phyloP scores from a whole-genome alignment of 2,888 invertebrate genomes.

The Sminthurinus aureus region DNA sequence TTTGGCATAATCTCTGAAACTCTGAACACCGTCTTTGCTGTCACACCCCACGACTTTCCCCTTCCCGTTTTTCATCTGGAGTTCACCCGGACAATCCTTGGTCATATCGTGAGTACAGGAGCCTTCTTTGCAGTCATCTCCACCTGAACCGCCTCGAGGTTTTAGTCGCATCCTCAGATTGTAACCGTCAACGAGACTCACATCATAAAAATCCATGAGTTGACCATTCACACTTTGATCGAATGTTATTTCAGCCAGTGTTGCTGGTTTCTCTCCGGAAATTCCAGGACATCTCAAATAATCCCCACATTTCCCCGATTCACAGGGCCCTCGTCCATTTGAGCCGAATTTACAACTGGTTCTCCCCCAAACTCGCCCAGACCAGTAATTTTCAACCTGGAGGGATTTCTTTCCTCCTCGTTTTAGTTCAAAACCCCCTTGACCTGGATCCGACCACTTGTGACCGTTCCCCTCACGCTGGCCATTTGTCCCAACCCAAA shows the following conservation, averaged over 20 bases:
- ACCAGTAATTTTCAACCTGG: not conserved
- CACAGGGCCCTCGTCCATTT: too few relatives aligned
- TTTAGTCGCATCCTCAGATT: not conserved
- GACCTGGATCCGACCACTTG: not conserved
- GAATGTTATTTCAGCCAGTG: not conserved
- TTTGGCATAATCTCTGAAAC: not conserved
- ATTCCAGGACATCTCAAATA: not conserved
- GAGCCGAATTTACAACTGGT: not conserved
- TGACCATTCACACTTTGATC: not conserved
- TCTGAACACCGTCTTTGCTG: not conserved
- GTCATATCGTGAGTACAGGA: not conserved
- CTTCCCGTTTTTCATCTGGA: not conserved
- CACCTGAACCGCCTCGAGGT: not conserved
- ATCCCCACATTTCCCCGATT: not conserved
- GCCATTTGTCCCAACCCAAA: slow-evolving; percentile 9
- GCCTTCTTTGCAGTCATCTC: not conserved
- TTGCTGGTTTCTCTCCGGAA: not conserved
- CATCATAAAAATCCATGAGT: not conserved
- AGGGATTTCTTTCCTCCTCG: not conserved
- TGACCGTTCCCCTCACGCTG: not conserved
- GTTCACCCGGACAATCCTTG: not conserved
- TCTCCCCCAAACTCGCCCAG: slow-evolving; percentile 1
- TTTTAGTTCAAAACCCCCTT: not conserved
- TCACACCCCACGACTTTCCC: not conserved
- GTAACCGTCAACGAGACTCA: not conserved